These are phyloP conservation scores for Carcina quercana DNA, from an alignment of 2,888 invertebrate species.

Conservation along the genomic window DNA sequence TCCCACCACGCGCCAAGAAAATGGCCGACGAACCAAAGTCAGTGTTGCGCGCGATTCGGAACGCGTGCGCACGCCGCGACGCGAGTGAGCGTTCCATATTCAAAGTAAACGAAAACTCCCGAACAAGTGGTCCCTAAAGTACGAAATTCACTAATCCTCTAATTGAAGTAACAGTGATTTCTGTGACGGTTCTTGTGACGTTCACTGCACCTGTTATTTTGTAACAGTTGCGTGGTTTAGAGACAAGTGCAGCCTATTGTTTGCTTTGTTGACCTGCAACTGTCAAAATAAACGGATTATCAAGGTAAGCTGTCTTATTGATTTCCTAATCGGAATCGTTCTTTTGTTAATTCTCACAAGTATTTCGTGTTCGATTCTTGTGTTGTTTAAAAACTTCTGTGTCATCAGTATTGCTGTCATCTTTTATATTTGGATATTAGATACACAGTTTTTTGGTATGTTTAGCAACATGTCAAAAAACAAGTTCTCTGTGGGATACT, in stretches of 20 bases:
- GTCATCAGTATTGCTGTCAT: constrained; percentile 18
- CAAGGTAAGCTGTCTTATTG: constrained; percentile 49
- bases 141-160: constrained; percentile 23
- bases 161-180: constrained; percentile 30
- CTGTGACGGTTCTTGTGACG: constrained; percentile 17
- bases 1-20: constrained; percentile 56
- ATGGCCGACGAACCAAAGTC: constrained; percentile 46
- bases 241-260: constrained; percentile 32
- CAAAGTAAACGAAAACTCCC: constrained; percentile 27
- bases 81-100: constrained; percentile 20
- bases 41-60: constrained; percentile 53
- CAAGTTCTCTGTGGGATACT: constrained; percentile 16
- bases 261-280: constrained; percentile 49
- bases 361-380: no score
- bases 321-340: constrained; percentile 28
- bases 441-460: constrained; percentile 12
- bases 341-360: constrained; percentile 20
- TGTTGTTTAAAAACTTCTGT: background rate
- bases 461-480: constrained; percentile 18
- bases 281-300: constrained; percentile 56
- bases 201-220: constrained; percentile 9
- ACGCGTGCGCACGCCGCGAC: constrained; percentile 48
- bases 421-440: background rate
- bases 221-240: constrained; percentile 3
- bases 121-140: constrained; percentile 21